Percentiles rank a stretch among this genome's conserved stretches.
Conservation (phyloP, 2,888 invertebrate genomes). For the Coelopa pilipes region DNA sequence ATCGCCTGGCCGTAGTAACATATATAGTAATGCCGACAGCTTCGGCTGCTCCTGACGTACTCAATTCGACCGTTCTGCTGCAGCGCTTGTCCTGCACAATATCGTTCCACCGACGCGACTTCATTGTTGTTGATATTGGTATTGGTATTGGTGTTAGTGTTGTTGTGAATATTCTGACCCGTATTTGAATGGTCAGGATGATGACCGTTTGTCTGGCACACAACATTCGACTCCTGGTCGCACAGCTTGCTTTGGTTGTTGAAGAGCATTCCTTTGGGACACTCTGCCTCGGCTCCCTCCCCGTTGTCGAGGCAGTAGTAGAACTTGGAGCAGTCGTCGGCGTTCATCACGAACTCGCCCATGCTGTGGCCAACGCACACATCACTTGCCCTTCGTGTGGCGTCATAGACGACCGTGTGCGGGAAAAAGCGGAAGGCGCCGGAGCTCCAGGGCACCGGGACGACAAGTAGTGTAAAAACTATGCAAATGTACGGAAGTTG, state of each 20-base stretch:
- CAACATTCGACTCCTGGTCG: conserved; percentile 55
- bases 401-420: background rate
- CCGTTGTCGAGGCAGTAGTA: conserved; percentile 58
- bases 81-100: conserved; percentile 48
- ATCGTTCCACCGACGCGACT: conserved; percentile 48
- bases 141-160: background rate
- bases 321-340: conserved; percentile 58
- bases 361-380: conserved; percentile 51
- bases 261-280: conserved; percentile 63
- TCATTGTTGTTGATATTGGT: conserved; percentile 32
- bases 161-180: conserved; percentile 36
- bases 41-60: conserved; percentile 56
- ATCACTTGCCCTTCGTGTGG: conserved; percentile 28
- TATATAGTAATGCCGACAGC: conserved; percentile 61
- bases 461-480: conserved; percentile 20
- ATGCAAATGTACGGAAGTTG: background rate
- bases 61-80: conserved; percentile 45
- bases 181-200: background rate
- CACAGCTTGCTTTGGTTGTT: conserved; percentile 60
- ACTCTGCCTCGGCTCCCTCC: conserved; percentile 56
- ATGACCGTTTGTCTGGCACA: conserved; percentile 45
- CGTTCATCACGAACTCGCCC: conserved; percentile 59
- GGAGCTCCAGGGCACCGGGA: background rate
- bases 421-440: background rate
- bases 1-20: conserved; percentile 64